Percentiles rank a stretch among this genome's conserved stretches.
Evolutionary conservation across 2,888 invertebrate genomes (phyloP).

Genomic region (Lycaena phlaeas): DNA sequence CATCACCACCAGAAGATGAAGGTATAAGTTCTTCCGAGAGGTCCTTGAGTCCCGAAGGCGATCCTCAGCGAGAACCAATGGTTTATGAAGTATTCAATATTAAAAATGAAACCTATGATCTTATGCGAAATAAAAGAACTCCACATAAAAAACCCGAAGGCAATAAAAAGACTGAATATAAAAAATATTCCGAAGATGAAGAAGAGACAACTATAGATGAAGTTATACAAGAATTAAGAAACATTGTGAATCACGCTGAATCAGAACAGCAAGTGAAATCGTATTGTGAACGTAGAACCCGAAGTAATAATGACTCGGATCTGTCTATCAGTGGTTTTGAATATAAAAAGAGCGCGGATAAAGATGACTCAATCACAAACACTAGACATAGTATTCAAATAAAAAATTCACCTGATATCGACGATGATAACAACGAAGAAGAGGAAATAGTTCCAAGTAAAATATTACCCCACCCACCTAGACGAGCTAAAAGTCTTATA

Average conservation of each 20-base stretch:
- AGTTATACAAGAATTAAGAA: conserved; percentile 87
- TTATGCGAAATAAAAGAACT: conserved; percentile 56
- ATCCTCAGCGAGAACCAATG: conserved; percentile 72
- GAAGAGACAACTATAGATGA: conserved; percentile 89
- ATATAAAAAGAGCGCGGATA: conserved; percentile 47
- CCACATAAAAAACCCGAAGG: conserved; percentile 51
- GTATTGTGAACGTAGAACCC: conserved; percentile 41
- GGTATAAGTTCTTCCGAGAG: conserved; percentile 90
- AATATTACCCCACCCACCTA: conserved; percentile 85
- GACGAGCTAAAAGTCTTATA: conserved; percentile 80
- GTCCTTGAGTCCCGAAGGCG: conserved; percentile 82
- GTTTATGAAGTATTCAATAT: conserved; percentile 75
- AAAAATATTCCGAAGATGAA: conserved; percentile 74
- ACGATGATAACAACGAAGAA: conserved; percentile 69
- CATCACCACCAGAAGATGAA: conserved; percentile 88
- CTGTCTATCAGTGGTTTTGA: conserved; percentile 43
- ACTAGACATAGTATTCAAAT: conserved; percentile 68
- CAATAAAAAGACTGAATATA: conserved; percentile 36
- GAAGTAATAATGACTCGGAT: conserved; percentile 57
- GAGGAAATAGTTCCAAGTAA: conserved; percentile 83
- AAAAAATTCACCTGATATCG: conserved; percentile 57
- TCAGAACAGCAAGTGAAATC: conserved; percentile 74
- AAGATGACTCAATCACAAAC: conserved; percentile 69
- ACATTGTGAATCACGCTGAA: conserved; percentile 89
- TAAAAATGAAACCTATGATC: conserved; percentile 71